Evolutionary conservation across 2,888 invertebrate genomes (phyloP), one percentile per base, ranked within the genome.

Genomic region (Emmelina monodactyla): DNA sequence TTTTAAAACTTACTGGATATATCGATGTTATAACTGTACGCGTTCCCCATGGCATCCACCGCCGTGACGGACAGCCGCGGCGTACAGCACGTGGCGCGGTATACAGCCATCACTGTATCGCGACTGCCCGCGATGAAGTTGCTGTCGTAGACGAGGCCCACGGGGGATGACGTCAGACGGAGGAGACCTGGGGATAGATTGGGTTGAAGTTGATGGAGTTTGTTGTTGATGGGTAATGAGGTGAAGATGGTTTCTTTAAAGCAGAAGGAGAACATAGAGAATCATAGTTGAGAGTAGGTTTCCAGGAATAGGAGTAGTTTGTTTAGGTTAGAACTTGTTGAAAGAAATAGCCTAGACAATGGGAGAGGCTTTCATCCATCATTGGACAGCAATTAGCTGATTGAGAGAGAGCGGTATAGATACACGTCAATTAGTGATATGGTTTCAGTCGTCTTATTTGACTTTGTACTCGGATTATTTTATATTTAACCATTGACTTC

Each of bases 51-150:
- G 0, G 87, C 66, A 56, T 92, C 91, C 7, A 83, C 82, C 0
- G 89, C 90, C 1, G 82, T 85, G 3, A 92, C 62, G 22, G 87
- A 72, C 0, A 90, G 80, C 33, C 85, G 79, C 0, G 88, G 85
- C 4, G 86, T 81, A 55, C 91, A 92, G 55, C 92, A 92, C 0
- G 86, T 87, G 0, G 88, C 84, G 12, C 86, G 79, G 56, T 89
- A 91, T 2, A 83, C 83, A 1, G 88, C 87, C 10, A 71, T 71
- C 1, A 91, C 82, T 19, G 85, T 82, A 16, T 86, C 85, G 16
- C 82, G 83, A 0, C 88, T 85, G 1, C 92, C 92, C 0, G 88
- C 75, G 6, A 85, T 82, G 54, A 88, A 91, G 47, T 62, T 82
- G 28, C 80, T 73, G 16, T 83, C 82, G 47, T 88, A 83, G 31